Base-by-base conservation (phyloP, 2,797 vertebrate genomes). In the Lacerta viridis region DNA sequence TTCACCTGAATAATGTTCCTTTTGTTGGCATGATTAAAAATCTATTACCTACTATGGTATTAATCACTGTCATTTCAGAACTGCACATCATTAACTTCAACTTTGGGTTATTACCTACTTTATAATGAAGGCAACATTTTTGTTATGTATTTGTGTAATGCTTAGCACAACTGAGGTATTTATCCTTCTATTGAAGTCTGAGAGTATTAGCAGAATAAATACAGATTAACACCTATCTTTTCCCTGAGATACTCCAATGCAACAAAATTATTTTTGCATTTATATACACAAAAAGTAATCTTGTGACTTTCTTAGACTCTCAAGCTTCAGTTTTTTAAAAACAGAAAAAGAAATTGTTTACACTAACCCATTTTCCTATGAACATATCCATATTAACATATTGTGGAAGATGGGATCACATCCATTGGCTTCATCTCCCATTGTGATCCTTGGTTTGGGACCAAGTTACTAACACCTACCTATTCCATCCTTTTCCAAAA, bases 21-120 rank as follows among this genome's bases (percentile, higher is more conserved):
- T 84, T 83, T 84, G 82, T 88, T 72, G 75, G 7, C 43, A 78
- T 72, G 64, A 88, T 88, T 84, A 79, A 61, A 66, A 78, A 43
- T 78, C 64, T 69, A 43, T 78, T 78, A 43, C 50, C 36, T 71
- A 59, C 8, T 20, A 1, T 6, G 8, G 55, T 83, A 83, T 84
- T 84, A 88, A 71, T 84, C 75, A 84, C 46, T 84, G 61, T 83
- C 46, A 10, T 79, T 84, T 88, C 46, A 78, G 74, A 78, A 88
- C 81, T 71, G 43, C 74, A 59, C 81, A 88, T 43, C 61, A 76
- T 88, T 83, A 69, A 55, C 72, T 78, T 83, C 64, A 72, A 59
- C 82, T 84, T 78, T 71, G 66, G 46, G 33, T 72, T 84, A 84
- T 79, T 84, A 78, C 64, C 82, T 71, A 41, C 46, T 78, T 78